These are phyloP conservation scores for Eristalis arbustorum DNA, from an alignment of 2,888 invertebrate species.

Conservation along the genomic window DNA sequence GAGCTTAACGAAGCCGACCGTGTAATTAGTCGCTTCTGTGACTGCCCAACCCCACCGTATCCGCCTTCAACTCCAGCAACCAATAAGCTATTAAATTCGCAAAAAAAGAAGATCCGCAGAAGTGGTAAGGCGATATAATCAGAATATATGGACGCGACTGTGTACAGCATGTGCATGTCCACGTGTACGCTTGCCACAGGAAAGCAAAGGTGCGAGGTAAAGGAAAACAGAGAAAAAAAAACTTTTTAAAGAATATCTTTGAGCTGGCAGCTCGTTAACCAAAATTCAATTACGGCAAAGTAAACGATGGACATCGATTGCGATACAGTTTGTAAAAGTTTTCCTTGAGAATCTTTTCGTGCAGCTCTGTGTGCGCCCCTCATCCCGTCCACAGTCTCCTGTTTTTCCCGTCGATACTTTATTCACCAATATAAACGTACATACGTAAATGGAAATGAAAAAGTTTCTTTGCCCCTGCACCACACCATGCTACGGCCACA, in stretches of 20 bases:
- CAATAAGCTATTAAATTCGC: no score
- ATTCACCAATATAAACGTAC: slow-evolving; percentile 27
- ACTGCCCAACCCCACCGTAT: no score
- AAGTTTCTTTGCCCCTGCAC: slow-evolving; percentile 5
- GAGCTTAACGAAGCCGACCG: no score
- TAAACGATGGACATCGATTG: slow-evolving; percentile 57
- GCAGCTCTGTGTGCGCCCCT: neutral
- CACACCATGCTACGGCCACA: neutral
- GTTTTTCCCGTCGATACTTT: slow-evolving; percentile 28
- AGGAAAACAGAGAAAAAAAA: neutral
- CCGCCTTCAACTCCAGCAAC: no score
- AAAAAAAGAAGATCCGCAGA: no score
- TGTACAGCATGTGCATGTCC: no score
- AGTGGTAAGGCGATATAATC: no score
- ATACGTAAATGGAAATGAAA: slow-evolving; percentile 12
- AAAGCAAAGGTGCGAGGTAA: neutral
- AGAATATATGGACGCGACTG: no score
- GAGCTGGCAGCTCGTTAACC: slow-evolving; percentile 57
- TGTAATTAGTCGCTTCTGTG: no score
- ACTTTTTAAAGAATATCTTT: slow-evolving; percentile 39
- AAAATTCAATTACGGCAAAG: slow-evolving; percentile 60
- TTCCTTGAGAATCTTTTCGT: slow-evolving; percentile 6
- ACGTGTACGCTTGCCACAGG: no score
- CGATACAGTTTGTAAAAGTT: slow-evolving; percentile 53
- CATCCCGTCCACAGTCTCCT: neutral